Conservation (phyloP, 2,797 vertebrate species). For the Acanthis flammea region DNA sequence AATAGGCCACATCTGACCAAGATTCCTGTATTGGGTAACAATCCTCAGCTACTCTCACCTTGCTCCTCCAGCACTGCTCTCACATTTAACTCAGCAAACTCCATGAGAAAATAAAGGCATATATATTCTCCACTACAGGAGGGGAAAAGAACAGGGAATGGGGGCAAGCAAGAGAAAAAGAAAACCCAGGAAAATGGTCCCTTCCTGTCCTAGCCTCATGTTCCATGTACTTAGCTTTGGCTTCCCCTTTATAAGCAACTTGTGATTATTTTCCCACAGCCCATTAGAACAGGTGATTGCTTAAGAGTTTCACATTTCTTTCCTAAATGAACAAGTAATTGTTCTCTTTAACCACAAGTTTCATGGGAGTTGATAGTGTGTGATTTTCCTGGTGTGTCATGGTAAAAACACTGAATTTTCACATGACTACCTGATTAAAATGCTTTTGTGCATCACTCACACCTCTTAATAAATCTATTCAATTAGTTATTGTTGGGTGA, state of each 20-base stretch:
- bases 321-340: background rate
- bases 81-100: background rate
- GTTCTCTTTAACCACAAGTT: background rate
- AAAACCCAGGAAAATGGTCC: background rate
- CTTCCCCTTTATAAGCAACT: background rate
- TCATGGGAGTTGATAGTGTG: background rate
- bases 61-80: background rate
- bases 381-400: constrained; percentile 14
- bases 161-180: background rate
- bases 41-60: background rate
- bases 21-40: background rate
- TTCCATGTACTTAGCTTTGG: background rate
- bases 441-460: background rate
- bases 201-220: background rate
- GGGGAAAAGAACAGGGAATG: background rate
- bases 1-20: background rate
- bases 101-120: background rate
- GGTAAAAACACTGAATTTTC: background rate
- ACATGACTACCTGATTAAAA: constrained; percentile 1
- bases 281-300: background rate
- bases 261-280: background rate
- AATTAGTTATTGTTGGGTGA: constrained; percentile 8
- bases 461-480: constrained; percentile 10
- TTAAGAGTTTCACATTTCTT: background rate
- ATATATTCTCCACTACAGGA: background rate